Conservation (phyloP, 1,140 invertebrate species). For the Nylanderia fulva region DNA sequence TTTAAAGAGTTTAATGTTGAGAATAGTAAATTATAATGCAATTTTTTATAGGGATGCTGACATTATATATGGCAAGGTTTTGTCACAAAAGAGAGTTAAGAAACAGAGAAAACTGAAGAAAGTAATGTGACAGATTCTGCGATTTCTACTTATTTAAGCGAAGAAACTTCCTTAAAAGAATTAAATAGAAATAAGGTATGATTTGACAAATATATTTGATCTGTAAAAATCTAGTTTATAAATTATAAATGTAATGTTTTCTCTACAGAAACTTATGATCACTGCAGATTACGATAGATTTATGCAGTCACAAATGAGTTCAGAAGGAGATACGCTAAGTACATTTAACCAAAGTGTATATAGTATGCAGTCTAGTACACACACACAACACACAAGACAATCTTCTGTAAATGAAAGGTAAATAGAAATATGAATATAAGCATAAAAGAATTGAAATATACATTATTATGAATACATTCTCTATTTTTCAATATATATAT, state of each 20-base stretch:
- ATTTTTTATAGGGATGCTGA: conserved; percentile 84
- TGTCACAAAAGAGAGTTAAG: conserved; percentile 72
- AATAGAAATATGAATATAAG: conserved; percentile 3
- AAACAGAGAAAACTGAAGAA: conserved; percentile 63
- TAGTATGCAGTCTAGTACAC: conserved; percentile 74
- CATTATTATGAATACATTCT: not conserved
- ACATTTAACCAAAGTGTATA: conserved; percentile 80
- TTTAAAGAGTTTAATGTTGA: conserved; percentile 3
- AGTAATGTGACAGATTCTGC: conserved; percentile 68
- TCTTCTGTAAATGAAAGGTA: conserved; percentile 61
- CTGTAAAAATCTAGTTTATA: not conserved
- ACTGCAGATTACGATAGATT: conserved; percentile 82
- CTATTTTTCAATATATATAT: not conserved
- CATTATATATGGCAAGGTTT: conserved; percentile 85
- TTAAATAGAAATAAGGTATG: conserved; percentile 78
- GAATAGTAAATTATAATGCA: not conserved
- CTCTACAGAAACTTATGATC: conserved; percentile 58
- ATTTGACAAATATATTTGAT: conserved; percentile 4
- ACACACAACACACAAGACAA: conserved; percentile 18
- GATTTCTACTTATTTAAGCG: conserved; percentile 65
- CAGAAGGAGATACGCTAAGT: conserved; percentile 76
- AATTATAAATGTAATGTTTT: conserved; percentile 18
- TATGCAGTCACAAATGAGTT: conserved; percentile 76
- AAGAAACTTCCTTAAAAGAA: conserved; percentile 72
- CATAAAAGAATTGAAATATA: not conserved